A percentile compares a stretch with the other conserved stretches of the same genome.
phyloP scores from a whole-genome alignment of 2,888 invertebrate genomes.

The Abscondita cerata region DNA sequence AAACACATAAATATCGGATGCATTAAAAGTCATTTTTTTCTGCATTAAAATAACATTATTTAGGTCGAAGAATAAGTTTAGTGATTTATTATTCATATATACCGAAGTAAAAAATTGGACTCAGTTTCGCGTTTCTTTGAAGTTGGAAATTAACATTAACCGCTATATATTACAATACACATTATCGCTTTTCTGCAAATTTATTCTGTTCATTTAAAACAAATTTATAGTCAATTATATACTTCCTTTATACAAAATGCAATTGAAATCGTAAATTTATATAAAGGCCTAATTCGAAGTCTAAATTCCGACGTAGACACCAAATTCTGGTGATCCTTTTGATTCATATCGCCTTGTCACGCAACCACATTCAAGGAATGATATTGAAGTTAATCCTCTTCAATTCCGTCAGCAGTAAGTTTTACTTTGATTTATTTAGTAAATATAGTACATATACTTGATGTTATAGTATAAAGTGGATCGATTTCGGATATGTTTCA shows the following conservation, averaged over 20 bases:
- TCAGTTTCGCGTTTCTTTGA: no score
- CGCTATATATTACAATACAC: no score
- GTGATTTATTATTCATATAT: no score
- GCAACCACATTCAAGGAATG: conserved; percentile 16
- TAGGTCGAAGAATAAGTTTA: no score
- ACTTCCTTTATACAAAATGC: not conserved
- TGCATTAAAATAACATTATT: no score
- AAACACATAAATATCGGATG: no score
- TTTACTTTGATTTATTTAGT: conserved; percentile 12
- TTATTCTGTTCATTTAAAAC: not conserved
- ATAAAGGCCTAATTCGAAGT: not conserved
- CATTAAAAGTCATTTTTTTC: no score
- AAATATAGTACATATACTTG: not conserved
- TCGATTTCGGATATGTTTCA: no score
- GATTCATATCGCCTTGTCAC: conserved; percentile 23
- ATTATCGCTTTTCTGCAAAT: no score
- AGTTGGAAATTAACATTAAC: no score
- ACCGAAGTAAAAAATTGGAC: no score
- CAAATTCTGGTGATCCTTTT: conserved; percentile 5
- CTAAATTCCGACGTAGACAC: not conserved
- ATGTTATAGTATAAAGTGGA: not conserved
- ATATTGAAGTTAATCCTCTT: conserved; percentile 19
- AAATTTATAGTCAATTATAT: not conserved
- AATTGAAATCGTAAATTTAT: conserved; percentile 2
- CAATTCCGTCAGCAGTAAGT: not conserved